Evolutionary conservation across 2,797 vertebrate genomes (phyloP), one percentile per base, ranked within the genome.

Genomic region (Schizopygopsis malacanthus): DNA sequence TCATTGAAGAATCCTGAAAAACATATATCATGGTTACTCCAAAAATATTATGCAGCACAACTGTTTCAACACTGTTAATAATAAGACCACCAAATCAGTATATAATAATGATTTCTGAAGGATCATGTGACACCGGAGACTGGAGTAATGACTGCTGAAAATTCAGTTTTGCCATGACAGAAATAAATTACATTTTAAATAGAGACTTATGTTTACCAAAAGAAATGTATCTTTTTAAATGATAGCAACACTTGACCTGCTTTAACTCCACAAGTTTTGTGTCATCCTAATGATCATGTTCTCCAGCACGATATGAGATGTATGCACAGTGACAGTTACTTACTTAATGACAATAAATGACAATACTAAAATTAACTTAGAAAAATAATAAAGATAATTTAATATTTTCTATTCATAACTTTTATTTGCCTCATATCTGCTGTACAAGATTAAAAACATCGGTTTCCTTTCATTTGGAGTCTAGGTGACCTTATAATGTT

Each of bases 401-500:
- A 15, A 6, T 6, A 16, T 65, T 65, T 65, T 33, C 10, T 61
- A 61, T 61, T 61, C n/a, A 61, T 4, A 25, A 63, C 2, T 63
- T 28, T 28, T 63, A 12, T 65, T 65, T 65, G 28, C 63, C 16
- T 28, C 16, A 33, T 33, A 65, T 65, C 33, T 65, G 28, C 15
- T 33, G 12, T 33, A 65, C 61, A 7, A 15, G 13, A 65, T 33
- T 33, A 16, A 25, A 10, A 54, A 59, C 80, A 28, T 39, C 39
- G 13, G 4, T 56, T 56, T 2, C 18, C 6, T 54, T 81, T 43
- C 15, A 82, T 72, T 41, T 7, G 22, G 3, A 15, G 2, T 39
- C 75, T 41, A 54, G 33, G 52, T 73, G 70, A 73, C 54, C 25
- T 83, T 28, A 61, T 50, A 72, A 82, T 71, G n/a, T 71, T 82